phyloP scores from a whole-genome alignment of 1,140 invertebrate genomes.

The Zaprionus ornatus region DNA sequence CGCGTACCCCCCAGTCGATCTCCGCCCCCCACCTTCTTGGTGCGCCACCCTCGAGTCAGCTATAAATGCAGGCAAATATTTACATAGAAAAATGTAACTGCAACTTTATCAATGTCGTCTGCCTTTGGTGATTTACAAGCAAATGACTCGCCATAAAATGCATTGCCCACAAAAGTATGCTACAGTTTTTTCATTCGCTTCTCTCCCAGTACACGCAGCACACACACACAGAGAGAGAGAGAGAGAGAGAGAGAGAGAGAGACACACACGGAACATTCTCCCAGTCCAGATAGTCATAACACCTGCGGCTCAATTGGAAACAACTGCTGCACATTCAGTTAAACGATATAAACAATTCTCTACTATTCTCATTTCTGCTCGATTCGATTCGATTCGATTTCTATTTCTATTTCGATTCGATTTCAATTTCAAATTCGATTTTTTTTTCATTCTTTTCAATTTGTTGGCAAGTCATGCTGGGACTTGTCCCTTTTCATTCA shows the following conservation, averaged over 20 bases:
- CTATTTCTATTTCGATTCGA: slow-evolving; percentile 45
- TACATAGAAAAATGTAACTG: slow-evolving; percentile 80
- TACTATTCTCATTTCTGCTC: slow-evolving; percentile 16
- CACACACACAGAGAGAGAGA: neutral
- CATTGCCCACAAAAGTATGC: slow-evolving; percentile 64
- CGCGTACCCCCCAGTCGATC: neutral
- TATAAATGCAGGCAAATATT: slow-evolving; percentile 79
- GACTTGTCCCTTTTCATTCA: slow-evolving; percentile 38
- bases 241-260: too few species aligned
- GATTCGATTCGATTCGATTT: slow-evolving; percentile 20
- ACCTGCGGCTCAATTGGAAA: slow-evolving; percentile 57
- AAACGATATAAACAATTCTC: slow-evolving; percentile 25
- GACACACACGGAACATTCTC: neutral
- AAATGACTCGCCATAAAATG: slow-evolving; percentile 70
- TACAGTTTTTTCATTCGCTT: slow-evolving; percentile 26
- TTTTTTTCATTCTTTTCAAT: slow-evolving; percentile 62
- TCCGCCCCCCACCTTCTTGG: neutral
- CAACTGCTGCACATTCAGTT: slow-evolving; percentile 22
- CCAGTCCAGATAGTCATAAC: slow-evolving; percentile 59
- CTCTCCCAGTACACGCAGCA: neutral
- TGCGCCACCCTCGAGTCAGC: slow-evolving; percentile 45
- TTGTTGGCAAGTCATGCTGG: slow-evolving; percentile 57
- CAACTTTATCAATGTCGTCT: slow-evolving; percentile 82
- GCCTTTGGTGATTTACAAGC: slow-evolving; percentile 78
- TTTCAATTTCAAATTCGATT: slow-evolving; percentile 56